A percentile compares a stretch with the other conserved stretches of the same genome.
Evolutionary conservation across 2,888 invertebrate genomes (phyloP).

Genomic region (Polymixis lichenea): DNA sequence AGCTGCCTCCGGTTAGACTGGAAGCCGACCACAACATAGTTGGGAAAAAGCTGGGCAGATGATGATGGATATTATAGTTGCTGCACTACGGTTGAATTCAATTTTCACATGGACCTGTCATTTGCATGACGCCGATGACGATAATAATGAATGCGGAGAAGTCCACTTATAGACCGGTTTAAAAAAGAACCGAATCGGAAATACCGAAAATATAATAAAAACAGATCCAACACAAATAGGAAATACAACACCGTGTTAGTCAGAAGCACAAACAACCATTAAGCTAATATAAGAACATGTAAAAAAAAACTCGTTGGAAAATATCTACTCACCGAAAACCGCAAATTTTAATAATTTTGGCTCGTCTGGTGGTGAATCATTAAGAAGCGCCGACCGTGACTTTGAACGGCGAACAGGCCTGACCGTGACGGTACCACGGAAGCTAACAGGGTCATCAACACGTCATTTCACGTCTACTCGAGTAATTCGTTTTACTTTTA

Average conservation of each 20-base stretch:
- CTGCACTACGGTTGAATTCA: not conserved
- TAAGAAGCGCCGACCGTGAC: conserved; percentile 52
- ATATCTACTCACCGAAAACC: conserved; percentile 22
- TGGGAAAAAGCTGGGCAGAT: too few relatives aligned
- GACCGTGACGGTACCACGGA: conserved; percentile 49
- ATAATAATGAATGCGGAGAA: not conserved
- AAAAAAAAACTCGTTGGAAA: conserved; percentile 28
- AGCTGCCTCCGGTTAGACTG: too few relatives aligned
- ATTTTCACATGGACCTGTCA: not conserved
- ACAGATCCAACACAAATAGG: conserved; percentile 13
- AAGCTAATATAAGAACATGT: conserved; percentile 1
- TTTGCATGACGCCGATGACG: not conserved
- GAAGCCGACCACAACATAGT: too few relatives aligned
- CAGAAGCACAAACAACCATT: conserved; percentile 37
- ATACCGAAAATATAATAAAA: conserved; percentile 26
- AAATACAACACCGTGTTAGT: conserved; percentile 23
- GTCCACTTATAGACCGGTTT: not conserved
- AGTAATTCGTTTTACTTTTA: conserved; percentile 32
- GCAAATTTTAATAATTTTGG: conserved; percentile 32
- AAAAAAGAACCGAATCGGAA: conserved; percentile 19
- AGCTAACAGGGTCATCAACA: conserved; percentile 52
- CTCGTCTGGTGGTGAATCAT: conserved; percentile 50
- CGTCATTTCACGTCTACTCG: conserved; percentile 17
- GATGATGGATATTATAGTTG: too few relatives aligned
- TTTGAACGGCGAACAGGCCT: conserved; percentile 45